phyloP scores from a whole-genome alignment of 2,888 invertebrate genomes.

The Cotesia congregata region DNA sequence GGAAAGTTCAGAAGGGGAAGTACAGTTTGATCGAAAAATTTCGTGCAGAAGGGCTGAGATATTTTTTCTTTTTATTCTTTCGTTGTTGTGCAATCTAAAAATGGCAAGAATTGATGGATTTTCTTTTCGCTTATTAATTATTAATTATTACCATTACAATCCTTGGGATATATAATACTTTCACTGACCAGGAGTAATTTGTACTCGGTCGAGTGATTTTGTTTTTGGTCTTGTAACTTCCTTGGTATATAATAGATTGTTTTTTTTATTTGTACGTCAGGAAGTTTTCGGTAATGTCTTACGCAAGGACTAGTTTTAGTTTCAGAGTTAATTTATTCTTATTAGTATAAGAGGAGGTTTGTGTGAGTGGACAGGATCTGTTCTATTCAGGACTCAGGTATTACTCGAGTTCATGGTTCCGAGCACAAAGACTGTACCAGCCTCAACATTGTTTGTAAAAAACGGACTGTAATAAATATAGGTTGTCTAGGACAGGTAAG shows the following conservation, averaged over 20 bases:
- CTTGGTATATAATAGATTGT: neutral
- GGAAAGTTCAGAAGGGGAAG: too few species aligned
- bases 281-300: conserved; percentile 8
- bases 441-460: neutral
- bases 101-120: too few species aligned
- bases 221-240: neutral
- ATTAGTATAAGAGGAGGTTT: too few species aligned
- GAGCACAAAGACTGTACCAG: neutral
- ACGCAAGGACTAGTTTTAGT: conserved; percentile 1
- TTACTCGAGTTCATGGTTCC: neutral
- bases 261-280: neutral
- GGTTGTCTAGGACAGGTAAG: neutral
- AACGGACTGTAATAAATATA: neutral
- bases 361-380: too few species aligned
- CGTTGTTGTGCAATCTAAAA: neutral
- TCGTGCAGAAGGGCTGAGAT: neutral
- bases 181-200: neutral
- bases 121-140: neutral
- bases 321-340: too few species aligned
- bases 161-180: neutral
- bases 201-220: neutral
- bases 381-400: neutral
- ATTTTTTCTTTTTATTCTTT: conserved; percentile 10
- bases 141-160: neutral
- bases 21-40: too few species aligned